Evolutionary conservation across 2,888 invertebrate genomes (phyloP).

Genomic region (Adelognathus sp.): DNA sequence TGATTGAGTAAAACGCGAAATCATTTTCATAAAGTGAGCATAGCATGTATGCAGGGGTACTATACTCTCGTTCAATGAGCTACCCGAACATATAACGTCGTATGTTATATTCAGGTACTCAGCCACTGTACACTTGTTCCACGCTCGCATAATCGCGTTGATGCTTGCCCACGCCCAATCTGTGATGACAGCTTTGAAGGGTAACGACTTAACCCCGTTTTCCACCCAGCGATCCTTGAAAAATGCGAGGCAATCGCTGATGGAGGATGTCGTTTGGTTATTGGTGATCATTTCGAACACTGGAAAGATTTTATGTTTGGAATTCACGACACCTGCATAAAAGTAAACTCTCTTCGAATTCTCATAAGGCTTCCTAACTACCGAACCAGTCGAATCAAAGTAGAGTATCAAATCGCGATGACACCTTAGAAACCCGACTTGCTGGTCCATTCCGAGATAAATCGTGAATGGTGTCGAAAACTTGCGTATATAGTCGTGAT

Average conservation of each 20-base stretch:
- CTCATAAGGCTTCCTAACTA: constrained; percentile 15
- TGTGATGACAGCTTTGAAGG: constrained; percentile 23
- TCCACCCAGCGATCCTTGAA: constrained; percentile 18
- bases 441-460: constrained; percentile 26
- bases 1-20: constrained; percentile 8
- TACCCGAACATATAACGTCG: neutral
- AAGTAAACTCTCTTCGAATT: constrained; percentile 40
- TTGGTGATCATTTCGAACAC: constrained; percentile 43
- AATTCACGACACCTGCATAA: constrained; percentile 34
- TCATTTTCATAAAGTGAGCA: constrained; percentile 38
- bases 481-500: constrained; percentile 36
- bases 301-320: constrained; percentile 12
- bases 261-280: constrained; percentile 22
- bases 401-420: constrained; percentile 7
- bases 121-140: constrained; percentile 28
- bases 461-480: constrained; percentile 33
- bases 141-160: constrained; percentile 32
- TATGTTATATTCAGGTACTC: constrained; percentile 31
- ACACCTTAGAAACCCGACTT: constrained; percentile 29
- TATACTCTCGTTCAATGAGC: neutral
- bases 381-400: constrained; percentile 34
- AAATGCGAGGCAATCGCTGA: constrained; percentile 5
- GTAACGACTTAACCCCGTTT: constrained; percentile 27
- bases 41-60: constrained; percentile 28
- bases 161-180: constrained; percentile 45